Conservation (phyloP, 2,113 vertebrate species). For the Tragulus kanchil region DNA sequence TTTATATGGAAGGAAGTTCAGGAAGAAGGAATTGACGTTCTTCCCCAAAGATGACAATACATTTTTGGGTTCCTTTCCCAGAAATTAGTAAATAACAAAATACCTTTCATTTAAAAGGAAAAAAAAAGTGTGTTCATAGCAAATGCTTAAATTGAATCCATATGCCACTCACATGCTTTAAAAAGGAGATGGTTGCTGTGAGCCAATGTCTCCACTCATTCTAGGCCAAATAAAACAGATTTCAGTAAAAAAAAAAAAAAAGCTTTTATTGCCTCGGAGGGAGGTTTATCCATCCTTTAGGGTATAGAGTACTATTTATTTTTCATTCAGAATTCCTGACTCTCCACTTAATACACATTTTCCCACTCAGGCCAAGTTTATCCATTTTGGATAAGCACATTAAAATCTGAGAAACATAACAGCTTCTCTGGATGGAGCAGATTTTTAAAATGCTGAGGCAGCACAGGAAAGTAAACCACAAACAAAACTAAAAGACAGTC, state of each 20-base stretch:
- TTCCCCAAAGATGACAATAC: constrained; percentile 81
- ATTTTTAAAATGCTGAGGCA: not conserved
- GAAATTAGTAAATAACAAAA: constrained; percentile 86
- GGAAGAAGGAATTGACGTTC: constrained; percentile 88
- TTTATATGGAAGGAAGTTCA: constrained; percentile 88
- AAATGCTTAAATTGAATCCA: constrained; percentile 49
- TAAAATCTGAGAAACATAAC: not conserved
- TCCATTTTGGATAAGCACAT: not conserved
- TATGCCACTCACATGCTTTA: not conserved
- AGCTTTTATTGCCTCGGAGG: constrained; percentile 20
- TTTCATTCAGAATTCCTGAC: constrained; percentile 35
- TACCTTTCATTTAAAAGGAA: constrained; percentile 52
- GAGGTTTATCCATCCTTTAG: not conserved
- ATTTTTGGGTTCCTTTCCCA: constrained; percentile 83
- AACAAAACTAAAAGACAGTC: not conserved
- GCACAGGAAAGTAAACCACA: not conserved
- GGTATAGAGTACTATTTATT: not conserved
- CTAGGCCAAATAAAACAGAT: constrained; percentile 60
- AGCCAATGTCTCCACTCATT: not conserved
- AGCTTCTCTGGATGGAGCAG: not conserved
- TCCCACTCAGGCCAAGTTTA: not conserved
- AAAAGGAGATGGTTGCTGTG: not conserved
- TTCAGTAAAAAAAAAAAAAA: not conserved
- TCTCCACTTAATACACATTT: constrained; percentile 25
- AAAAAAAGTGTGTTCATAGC: not conserved